Percentiles rank a stretch among this genome's conserved stretches.
These are phyloP conservation scores for Lateolabrax maculatus DNA, from an alignment of 2,797 vertebrate genomes.

Conservation along the genomic window DNA sequence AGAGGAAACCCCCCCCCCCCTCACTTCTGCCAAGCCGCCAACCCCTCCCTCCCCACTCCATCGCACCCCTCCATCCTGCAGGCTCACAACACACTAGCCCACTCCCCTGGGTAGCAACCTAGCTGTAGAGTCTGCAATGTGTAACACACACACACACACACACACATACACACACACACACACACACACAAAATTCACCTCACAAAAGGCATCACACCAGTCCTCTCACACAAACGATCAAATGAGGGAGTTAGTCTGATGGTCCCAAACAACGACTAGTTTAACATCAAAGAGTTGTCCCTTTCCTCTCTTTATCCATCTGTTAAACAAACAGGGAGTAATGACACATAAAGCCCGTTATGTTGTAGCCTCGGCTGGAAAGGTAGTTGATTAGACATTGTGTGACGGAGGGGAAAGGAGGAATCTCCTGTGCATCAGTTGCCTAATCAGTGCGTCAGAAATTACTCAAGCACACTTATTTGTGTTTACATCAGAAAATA, in stretches of 20 bases:
- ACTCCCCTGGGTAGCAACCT: conserved; percentile 82
- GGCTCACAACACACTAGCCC: conserved; percentile 75
- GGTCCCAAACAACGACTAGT: conserved; percentile 63
- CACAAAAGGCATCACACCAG: conserved; percentile 63
- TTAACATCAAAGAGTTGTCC: conserved; percentile 54
- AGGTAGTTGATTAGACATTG: not conserved
- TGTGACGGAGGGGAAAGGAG: not conserved
- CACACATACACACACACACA: conserved; percentile 28
- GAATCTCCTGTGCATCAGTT: not conserved
- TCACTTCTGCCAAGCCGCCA: conserved; percentile 67
- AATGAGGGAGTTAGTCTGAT: conserved; percentile 40
- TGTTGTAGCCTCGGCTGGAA: conserved; percentile 1
- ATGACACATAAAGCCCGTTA: conserved; percentile 19
- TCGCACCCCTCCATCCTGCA: conserved; percentile 72
- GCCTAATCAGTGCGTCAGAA: conserved; percentile 10
- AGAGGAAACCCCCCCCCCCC: conserved; percentile 73
- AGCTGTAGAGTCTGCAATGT: conserved; percentile 71
- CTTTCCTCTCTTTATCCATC: conserved; percentile 41
- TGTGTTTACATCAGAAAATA: conserved; percentile 19
- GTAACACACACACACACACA: conserved; percentile 32
- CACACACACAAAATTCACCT: conserved; percentile 49
- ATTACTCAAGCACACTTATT: conserved; percentile 2
- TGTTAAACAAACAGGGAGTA: conserved; percentile 45
- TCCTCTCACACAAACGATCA: conserved; percentile 40
- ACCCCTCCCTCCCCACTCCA: conserved; percentile 37